Evolutionary conservation across 2,888 invertebrate species (phyloP).

Genomic region (Apotomis betuletana): DNA sequence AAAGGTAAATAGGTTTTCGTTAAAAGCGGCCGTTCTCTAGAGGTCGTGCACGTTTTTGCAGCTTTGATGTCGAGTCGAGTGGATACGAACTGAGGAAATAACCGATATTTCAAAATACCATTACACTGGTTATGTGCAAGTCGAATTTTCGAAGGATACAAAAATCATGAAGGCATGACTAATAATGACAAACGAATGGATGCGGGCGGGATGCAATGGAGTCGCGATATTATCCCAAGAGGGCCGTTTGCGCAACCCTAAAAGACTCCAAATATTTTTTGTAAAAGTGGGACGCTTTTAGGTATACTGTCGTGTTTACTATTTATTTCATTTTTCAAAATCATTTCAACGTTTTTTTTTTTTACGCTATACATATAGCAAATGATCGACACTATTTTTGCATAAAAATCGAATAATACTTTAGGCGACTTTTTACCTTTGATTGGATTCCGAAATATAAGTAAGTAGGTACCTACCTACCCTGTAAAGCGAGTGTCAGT

Average conservation of each 20-base stretch:
- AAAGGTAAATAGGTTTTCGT: slow-evolving; percentile 17
- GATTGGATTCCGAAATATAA: no score
- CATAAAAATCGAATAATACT: no score
- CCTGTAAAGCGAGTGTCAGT: no score
- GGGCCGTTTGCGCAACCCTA: not conserved
- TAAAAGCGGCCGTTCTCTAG: slow-evolving; percentile 6
- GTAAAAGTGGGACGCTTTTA: not conserved
- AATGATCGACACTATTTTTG: no score
- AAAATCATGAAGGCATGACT: not conserved
- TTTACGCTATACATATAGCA: no score
- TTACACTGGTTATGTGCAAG: not conserved
- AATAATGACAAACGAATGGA: not conserved
- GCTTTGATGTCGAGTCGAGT: slow-evolving; percentile 35
- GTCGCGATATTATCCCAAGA: not conserved
- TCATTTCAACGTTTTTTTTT: no score
- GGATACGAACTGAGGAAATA: not conserved
- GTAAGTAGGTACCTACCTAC: no score
- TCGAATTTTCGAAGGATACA: not conserved
- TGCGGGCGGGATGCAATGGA: not conserved
- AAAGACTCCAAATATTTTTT: not conserved
- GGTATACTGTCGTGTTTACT: not conserved
- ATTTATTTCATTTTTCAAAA: not conserved
- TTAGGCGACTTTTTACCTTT: no score
- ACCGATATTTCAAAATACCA: slow-evolving; percentile 1
- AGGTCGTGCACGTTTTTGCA: slow-evolving; percentile 4